Evolutionary conservation across 2,113 vertebrate genomes (phyloP).

Genomic region (Cardinalis cardinalis): DNA sequence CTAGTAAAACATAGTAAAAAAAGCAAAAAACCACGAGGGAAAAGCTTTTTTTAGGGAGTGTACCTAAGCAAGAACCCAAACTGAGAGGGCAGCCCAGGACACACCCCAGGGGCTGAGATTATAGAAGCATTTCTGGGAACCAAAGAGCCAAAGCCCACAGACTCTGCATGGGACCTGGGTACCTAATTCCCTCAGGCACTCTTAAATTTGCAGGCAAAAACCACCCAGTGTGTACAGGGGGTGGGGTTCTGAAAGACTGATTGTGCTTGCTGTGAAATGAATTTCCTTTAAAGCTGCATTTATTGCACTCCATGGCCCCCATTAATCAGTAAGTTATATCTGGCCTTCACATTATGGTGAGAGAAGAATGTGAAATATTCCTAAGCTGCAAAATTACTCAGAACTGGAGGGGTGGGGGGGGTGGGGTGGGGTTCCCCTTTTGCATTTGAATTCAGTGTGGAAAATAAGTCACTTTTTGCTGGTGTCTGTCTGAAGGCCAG

Average conservation of each 20-base stretch:
- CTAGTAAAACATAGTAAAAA: neutral
- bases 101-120: neutral
- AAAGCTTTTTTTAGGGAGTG: neutral
- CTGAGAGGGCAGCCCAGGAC: rapidly evolving
- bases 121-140: neutral
- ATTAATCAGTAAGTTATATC: conserved; percentile 53
- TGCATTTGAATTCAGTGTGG: neutral
- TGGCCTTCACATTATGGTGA: conserved; percentile 41
- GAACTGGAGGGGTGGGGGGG: neutral
- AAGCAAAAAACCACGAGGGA: neutral
- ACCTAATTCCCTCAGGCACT: neutral
- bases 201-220: neutral
- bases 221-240: neutral
- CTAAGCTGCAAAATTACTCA: conserved; percentile 47
- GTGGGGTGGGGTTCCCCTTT: neutral
- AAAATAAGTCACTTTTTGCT: conserved; percentile 29
- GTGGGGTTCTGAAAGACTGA: conserved; percentile 11
- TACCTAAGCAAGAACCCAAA: neutral
- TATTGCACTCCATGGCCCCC: conserved; percentile 35
- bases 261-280: conserved; percentile 19
- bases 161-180: neutral
- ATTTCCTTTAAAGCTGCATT: conserved; percentile 47
- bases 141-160: neutral
- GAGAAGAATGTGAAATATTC: conserved; percentile 56
- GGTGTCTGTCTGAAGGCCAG: neutral